Evolutionary conservation across 2,888 invertebrate species (phyloP).

Genomic region (Leptinotarsa rubiginosa): DNA sequence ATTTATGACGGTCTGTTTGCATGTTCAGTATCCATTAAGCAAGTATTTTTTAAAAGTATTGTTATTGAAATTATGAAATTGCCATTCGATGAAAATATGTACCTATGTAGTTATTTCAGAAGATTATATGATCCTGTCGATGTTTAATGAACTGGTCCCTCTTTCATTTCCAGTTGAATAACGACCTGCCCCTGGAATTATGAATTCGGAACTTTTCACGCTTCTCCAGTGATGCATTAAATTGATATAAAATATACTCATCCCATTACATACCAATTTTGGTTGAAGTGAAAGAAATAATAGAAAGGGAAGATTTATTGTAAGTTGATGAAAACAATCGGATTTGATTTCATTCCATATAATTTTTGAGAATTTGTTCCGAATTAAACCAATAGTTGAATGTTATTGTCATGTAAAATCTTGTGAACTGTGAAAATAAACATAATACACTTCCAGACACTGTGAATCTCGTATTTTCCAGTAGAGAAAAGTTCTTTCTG

Average conservation of each 20-base stretch:
- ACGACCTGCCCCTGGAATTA: constrained; percentile 3
- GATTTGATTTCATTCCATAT: no score
- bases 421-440: no score
- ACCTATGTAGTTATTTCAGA: background rate
- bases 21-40: background rate
- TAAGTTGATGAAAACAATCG: no score
- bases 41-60: background rate
- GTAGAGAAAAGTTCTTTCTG: no score
- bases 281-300: background rate
- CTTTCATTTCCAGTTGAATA: constrained; percentile 1
- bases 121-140: constrained; percentile 4
- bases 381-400: no score
- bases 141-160: constrained; percentile 6
- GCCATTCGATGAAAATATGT: background rate
- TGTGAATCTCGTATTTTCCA: no score
- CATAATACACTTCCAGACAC: no score
- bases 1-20: background rate
- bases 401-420: no score
- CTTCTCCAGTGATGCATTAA: constrained; percentile 8
- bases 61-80: background rate
- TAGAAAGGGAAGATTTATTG: no score
- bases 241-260: background rate
- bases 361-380: no score
- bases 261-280: constrained; percentile 13
- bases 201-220: background rate